These are phyloP conservation scores for Agraylea sexmaculata DNA, from an alignment of 1,140 invertebrate species.

Conservation along the genomic window DNA sequence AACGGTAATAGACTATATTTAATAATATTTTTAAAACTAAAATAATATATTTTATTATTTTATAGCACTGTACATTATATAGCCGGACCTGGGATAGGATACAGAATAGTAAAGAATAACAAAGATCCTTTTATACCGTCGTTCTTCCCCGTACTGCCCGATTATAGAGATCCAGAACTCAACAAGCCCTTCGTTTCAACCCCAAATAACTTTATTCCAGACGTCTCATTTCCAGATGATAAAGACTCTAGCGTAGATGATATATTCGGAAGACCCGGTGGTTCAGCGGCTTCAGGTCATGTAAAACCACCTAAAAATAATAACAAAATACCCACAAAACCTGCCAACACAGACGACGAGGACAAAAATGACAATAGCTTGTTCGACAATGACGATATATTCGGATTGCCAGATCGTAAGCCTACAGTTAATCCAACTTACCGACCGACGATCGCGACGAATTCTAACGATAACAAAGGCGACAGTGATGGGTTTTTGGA, in stretches of 20 bases:
- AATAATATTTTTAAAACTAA: slow-evolving; percentile 5
- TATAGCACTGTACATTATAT: slow-evolving; percentile 56
- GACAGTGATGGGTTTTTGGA: no score
- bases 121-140: slow-evolving; percentile 42
- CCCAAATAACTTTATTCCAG: slow-evolving; percentile 4
- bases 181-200: slow-evolving; percentile 32
- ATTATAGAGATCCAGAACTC: slow-evolving; percentile 35
- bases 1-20: slow-evolving; percentile 30
- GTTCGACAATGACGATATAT: no score
- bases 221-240: slow-evolving; percentile 6
- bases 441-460: no score
- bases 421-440: no score
- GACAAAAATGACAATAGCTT: no score
- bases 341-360: slow-evolving; percentile 26
- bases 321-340: slow-evolving; percentile 23
- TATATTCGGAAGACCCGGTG: slow-evolving; percentile 35
- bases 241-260: slow-evolving; percentile 17
- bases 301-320: slow-evolving; percentile 29
- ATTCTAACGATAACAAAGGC: background rate
- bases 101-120: slow-evolving; percentile 51
- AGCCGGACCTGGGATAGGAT: slow-evolving; percentile 62
- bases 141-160: slow-evolving; percentile 36
- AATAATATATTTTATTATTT: slow-evolving; percentile 3
- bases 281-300: slow-evolving; percentile 40
- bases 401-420: no score